Conservation (phyloP, 2,113 vertebrate species). For the Macroglossus sobrinus region DNA sequence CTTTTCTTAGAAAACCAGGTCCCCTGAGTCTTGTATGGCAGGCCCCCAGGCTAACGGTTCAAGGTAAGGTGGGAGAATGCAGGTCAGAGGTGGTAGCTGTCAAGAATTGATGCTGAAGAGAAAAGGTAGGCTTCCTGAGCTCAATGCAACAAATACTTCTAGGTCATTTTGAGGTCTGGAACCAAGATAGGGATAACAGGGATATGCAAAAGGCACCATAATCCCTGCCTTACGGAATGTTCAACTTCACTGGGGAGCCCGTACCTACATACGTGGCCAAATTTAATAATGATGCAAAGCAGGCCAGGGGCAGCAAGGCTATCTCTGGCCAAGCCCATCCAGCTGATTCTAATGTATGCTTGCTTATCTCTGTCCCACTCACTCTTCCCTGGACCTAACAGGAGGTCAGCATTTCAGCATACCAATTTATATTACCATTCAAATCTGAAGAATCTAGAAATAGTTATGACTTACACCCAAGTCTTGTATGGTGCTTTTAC, state of each 20-base stretch:
- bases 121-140: not conserved
- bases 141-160: not conserved
- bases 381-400: not conserved
- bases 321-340: not conserved
- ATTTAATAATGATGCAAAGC: not conserved
- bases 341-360: not conserved
- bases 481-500: not conserved
- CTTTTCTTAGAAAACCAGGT: constrained; percentile 45
- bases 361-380: not conserved
- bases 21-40: constrained; percentile 47
- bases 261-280: not conserved
- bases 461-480: not conserved
- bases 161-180: not conserved
- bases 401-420: not conserved
- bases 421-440: not conserved
- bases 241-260: not conserved
- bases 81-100: not conserved
- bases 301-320: not conserved
- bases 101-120: not conserved
- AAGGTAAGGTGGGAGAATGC: not conserved
- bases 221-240: not conserved
- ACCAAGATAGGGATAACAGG: too few relatives aligned
- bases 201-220: not conserved
- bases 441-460: not conserved
- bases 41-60: not conserved